A percentile compares a stretch with the other conserved stretches of the same genome.
These are phyloP conservation scores for Eupithecia inturbata DNA, from an alignment of 2,888 invertebrate genomes.

Conservation along the genomic window DNA sequence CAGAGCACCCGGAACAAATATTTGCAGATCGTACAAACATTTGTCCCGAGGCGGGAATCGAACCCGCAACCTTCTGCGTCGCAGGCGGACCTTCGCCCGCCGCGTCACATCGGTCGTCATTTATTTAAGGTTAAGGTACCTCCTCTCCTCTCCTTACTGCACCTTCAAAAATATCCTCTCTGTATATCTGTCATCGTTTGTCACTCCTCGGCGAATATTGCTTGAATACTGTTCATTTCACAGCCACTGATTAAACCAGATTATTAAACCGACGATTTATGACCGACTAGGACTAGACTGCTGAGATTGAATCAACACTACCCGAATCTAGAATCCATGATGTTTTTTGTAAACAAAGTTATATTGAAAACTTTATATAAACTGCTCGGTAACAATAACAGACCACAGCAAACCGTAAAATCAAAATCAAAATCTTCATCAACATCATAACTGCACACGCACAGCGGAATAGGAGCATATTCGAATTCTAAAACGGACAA, in stretches of 20 bases:
- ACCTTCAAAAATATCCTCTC: no score
- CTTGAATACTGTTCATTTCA: conserved; percentile 35
- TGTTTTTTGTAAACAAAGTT: no score
- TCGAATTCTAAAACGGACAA: not conserved
- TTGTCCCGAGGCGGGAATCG: no score
- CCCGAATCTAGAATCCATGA: not conserved
- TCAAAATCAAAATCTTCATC: not conserved
- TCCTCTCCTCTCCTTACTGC: no score
- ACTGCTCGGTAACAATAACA: no score
- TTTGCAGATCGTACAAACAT: no score
- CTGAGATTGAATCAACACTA: conserved; percentile 6
- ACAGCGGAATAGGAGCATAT: not conserved
- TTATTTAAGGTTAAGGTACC: no score
- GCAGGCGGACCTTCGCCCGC: no score
- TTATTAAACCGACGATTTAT: conserved; percentile 53
- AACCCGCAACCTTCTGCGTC: no score
- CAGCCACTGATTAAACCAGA: conserved; percentile 45
- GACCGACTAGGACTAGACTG: conserved; percentile 18
- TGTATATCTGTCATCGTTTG: conserved; percentile 47
- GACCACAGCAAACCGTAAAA: not conserved
- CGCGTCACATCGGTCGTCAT: no score
- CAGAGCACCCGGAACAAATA: no score
- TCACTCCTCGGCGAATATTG: conserved; percentile 38
- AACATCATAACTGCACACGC: not conserved
- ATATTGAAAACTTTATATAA: not conserved